phyloP scores from a whole-genome alignment of 2,888 invertebrate species.

The Mylabris sibirica region DNA sequence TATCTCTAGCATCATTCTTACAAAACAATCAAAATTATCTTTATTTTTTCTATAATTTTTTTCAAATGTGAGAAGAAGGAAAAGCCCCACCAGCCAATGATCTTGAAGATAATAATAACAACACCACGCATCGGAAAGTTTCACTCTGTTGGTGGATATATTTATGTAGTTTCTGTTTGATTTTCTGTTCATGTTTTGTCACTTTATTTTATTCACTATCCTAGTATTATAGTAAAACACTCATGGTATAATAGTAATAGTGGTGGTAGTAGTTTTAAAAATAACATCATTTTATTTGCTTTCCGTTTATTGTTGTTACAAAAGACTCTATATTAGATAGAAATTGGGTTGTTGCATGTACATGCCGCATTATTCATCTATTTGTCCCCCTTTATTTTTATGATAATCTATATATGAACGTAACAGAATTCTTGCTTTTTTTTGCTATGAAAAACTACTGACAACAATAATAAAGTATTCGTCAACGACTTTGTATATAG shows the following conservation, averaged over 20 bases:
- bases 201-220: constrained; percentile 9
- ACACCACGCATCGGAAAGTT: constrained; percentile 14
- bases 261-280: constrained; percentile 14
- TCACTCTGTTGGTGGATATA: constrained; percentile 14
- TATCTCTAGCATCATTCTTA: too few relatives aligned
- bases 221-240: not conserved
- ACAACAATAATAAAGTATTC: constrained; percentile 51
- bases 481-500: constrained; percentile 43
- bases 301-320: not conserved
- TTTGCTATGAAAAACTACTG: constrained; percentile 22
- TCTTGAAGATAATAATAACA: constrained; percentile 13
- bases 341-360: constrained; percentile 48
- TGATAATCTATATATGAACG: constrained; percentile 5
- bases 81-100: constrained; percentile 4
- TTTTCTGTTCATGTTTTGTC: constrained; percentile 12
- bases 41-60: not conserved
- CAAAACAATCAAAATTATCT: not conserved
- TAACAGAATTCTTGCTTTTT: not conserved
- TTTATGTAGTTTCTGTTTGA: constrained; percentile 9
- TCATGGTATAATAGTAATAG: constrained; percentile 2
- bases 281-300: not conserved
- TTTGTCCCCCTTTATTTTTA: constrained; percentile 12
- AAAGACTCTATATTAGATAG: constrained; percentile 13
- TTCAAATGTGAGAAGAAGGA: not conserved
- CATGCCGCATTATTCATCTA: constrained; percentile 48